phyloP scores from a whole-genome alignment of 2,113 vertebrate genomes.

The Panthera leo region DNA sequence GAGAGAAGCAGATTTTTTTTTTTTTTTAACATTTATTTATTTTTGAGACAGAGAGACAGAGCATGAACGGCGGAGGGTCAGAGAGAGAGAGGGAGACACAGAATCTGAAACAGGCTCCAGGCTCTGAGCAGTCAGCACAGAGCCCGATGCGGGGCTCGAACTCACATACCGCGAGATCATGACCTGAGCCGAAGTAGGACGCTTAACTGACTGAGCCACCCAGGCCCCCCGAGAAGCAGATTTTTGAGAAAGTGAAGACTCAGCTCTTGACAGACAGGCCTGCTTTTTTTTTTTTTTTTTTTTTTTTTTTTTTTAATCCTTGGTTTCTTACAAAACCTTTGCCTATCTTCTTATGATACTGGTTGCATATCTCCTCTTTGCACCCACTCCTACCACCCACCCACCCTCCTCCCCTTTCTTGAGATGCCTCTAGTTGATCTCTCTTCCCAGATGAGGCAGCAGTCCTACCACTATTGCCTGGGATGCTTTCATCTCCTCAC shows the following conservation, averaged over 20 bases:
- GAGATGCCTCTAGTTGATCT: background rate
- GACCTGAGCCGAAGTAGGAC: too few species aligned
- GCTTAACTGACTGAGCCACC: too few species aligned
- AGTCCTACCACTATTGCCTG: background rate
- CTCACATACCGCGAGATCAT: too few species aligned
- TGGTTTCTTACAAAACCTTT: conserved; percentile 22
- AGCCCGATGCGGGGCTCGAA: too few species aligned
- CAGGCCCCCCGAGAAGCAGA: background rate
- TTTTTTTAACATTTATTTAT: too few species aligned
- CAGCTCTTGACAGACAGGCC: background rate
- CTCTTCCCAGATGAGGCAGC: background rate
- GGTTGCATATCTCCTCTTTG: background rate
- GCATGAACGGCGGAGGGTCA: too few species aligned
- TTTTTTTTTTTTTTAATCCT: background rate
- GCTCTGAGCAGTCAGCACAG: too few species aligned
- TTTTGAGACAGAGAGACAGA: too few species aligned
- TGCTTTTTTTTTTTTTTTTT: background rate
- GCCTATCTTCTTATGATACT: background rate
- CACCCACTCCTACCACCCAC: background rate
- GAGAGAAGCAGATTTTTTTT: background rate
- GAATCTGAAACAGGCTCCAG: too few species aligned
- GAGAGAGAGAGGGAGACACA: too few species aligned
- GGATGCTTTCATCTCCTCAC: background rate
- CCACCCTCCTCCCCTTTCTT: background rate
- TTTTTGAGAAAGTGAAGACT: background rate